phyloP scores from a whole-genome alignment of 2,113 vertebrate genomes.

The Ictalurus furcatus region DNA sequence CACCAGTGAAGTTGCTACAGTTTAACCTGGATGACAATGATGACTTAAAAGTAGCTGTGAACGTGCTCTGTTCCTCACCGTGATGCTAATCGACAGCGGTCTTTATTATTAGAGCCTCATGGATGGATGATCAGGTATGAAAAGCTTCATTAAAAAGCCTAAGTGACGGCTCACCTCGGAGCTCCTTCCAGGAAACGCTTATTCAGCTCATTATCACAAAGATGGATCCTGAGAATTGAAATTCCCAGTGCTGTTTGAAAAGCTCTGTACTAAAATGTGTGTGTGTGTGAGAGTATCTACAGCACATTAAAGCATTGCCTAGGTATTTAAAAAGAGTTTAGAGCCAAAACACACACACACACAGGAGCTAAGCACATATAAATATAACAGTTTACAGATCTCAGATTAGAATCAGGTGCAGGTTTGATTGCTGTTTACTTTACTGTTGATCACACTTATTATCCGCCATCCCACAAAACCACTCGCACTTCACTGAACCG shows the following conservation, averaged over 20 bases:
- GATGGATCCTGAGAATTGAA: background rate
- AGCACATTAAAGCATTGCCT: background rate
- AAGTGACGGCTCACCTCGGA: conserved; percentile 4
- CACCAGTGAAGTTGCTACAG: background rate
- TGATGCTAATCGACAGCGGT: background rate
- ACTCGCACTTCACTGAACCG: conserved; percentile 4
- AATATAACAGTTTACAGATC: background rate
- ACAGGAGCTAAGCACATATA: background rate
- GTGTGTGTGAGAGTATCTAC: background rate
- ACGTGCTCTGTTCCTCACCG: background rate
- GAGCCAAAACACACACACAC: background rate
- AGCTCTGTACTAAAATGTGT: background rate
- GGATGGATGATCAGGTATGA: conserved; percentile 16
- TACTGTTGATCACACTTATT: background rate
- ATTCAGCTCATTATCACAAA: conserved; percentile 10
- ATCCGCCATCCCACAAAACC: background rate
- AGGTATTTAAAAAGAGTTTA: background rate
- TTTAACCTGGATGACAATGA: background rate
- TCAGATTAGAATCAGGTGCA: background rate
- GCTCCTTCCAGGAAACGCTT: conserved; percentile 1
- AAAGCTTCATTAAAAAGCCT: conserved; percentile 1
- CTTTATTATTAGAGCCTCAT: background rate
- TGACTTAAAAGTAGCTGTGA: background rate
- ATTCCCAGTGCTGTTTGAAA: background rate
- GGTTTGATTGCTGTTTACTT: conserved; percentile 13